A percentile compares a stretch with the other conserved stretches of the same genome.
These are phyloP conservation scores for Nomada lathburiana DNA, from an alignment of 2,888 invertebrate species.

Conservation along the genomic window DNA sequence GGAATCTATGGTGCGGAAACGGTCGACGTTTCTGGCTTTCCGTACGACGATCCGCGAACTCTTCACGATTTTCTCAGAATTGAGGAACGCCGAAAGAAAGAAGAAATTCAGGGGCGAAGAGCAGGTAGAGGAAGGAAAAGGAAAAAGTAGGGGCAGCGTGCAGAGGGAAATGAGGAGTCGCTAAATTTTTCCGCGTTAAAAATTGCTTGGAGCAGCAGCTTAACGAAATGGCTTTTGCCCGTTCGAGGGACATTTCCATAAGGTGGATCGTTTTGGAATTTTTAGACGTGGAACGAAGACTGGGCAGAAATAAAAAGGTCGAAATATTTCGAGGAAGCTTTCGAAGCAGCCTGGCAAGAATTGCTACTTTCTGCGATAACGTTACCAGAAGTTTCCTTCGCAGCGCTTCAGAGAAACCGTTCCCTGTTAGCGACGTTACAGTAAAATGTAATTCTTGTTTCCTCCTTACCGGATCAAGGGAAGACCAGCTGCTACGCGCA, in stretches of 20 bases:
- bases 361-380: slow-evolving; percentile 32
- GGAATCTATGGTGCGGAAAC: slow-evolving; percentile 27
- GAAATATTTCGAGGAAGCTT: slow-evolving; percentile 52
- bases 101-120: background rate
- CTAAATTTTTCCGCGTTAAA: slow-evolving; percentile 65
- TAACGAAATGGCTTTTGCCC: slow-evolving; percentile 56
- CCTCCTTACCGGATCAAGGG: background rate
- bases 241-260: slow-evolving; percentile 61
- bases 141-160: background rate
- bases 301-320: slow-evolving; percentile 33
- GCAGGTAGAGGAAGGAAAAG: background rate
- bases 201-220: slow-evolving; percentile 63
- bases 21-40: slow-evolving; percentile 8
- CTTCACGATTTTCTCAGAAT: slow-evolving; percentile 28
- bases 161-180: slow-evolving; percentile 49
- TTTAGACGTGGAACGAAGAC: slow-evolving; percentile 40
- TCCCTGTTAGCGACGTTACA: background rate
- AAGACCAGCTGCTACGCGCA: background rate
- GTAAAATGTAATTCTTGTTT: background rate
- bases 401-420: slow-evolving; percentile 12
- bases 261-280: slow-evolving; percentile 53
- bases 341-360: slow-evolving; percentile 41
- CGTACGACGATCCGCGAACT: slow-evolving; percentile 7
- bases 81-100: slow-evolving; percentile 21
- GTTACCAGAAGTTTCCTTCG: slow-evolving; percentile 31